Base-by-base conservation (phyloP, 2,888 invertebrate species). In the Chrysolina haemoptera region DNA sequence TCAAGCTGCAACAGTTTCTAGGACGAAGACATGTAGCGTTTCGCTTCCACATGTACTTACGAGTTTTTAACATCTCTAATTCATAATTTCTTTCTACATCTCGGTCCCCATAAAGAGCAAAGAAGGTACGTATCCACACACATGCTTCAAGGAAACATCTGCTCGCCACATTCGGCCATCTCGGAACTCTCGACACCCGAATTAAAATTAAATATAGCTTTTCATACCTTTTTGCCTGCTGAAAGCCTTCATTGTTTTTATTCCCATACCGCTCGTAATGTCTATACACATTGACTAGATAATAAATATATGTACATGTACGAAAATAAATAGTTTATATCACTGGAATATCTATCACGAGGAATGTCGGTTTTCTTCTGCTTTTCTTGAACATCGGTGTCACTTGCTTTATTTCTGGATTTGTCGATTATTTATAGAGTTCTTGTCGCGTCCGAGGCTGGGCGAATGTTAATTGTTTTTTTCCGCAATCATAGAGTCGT, bases 161-260 rank as follows among this genome's bases (percentile, higher is more conserved):
- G 80, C 76, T 78, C 74, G 68, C 76, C 80, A 80, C 80, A 78
- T 80, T 80, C 78, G 77, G 67, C 70, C 73, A 62, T 73, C 67
- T 70, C 43, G 62, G 63, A 66, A 73, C 62, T 27, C 48, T 71
- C 46, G 68, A 70, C 64, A 73, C 62, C 68, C 53, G 68, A 74
- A 74, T 66, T 69, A 65, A 55, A 71, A 59, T 62, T 71, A 75
- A 65, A 70, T 70, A 75, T 75, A 70, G 64, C 63, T 64, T 69
- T 75, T 71, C 75, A 62, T 75, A 75, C 71, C 71, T 94, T 94
- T 94, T 89, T 93, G 92, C 92, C 94, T 94, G 91, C 92, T 93
- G 91, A 94, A 94, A 90, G 94, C 93, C 92, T 94, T 94, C 94
- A 94, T 94, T 90, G 92, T 92, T 92, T 94, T 94, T 92, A 94